Evolutionary conservation across 2,797 vertebrate genomes (phyloP), one percentile per base, ranked within the genome.

Genomic region (Schizopygopsis malacanthus): DNA sequence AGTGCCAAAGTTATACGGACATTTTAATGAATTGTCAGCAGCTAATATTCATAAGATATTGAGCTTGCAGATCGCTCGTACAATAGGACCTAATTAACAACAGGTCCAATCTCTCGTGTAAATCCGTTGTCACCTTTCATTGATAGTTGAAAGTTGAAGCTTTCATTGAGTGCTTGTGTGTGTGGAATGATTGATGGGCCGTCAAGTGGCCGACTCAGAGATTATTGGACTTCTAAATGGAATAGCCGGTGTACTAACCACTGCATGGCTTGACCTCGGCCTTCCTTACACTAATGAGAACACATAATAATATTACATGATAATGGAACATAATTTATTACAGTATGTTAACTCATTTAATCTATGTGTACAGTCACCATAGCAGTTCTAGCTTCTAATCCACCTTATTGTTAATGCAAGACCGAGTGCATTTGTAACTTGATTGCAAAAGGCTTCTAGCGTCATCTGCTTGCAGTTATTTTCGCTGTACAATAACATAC

Each of bases 11-110:
- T 87, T 90, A 85, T 88, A 69, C 79, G 13, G 81, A 85, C 84
- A 72, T 89, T 90, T 92, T 90, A 92, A 91, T 91, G 88, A 91
- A 90, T 88, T 86, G 89, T 91, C 90, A 91, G 87, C 88, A 91
- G 87, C 82, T 90, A 84, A 92, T 90, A 89, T 88, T 88, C 87
- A 84, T 87, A 91, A 91, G 88, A 90, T 90, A 89, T 87, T 82
- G 85, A 86, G 81, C 81, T 41, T 50, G 79, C 89, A 81, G 85
- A 80, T 86, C 84, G 59, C 72, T 89, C 81, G 87, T 87, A 90
- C 89, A 90, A 92, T 82, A 82, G 86, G 86, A 88, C 73, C 79
- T 84, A 89, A 90, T 92, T 91, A 91, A 90, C 84, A 89, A 72
- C 72, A 72, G 82, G 79, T 77, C 81, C 86, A 86, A 85, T 90